Percentiles rank a stretch among this genome's conserved stretches.
Evolutionary conservation across 1,140 invertebrate species (phyloP).

Genomic region (Formica selysi): DNA sequence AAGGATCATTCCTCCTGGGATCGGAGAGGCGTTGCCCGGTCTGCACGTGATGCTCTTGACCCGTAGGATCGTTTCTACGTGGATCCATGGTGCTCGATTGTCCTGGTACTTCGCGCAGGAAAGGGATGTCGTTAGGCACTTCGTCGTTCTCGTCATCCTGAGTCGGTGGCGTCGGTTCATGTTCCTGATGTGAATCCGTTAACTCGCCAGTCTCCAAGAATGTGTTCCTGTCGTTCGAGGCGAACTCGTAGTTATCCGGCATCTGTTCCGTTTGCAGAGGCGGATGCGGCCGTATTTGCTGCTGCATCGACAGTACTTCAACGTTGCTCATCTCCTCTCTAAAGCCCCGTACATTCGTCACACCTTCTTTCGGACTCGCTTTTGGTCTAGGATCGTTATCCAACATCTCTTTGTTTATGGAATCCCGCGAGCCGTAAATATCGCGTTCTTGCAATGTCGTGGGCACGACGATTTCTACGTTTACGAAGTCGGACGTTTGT

Average conservation of each 20-base stretch:
- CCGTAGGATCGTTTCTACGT: constrained; percentile 84
- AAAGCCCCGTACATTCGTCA: constrained; percentile 70
- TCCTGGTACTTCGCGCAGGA: constrained; percentile 84
- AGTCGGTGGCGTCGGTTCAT: constrained; percentile 79
- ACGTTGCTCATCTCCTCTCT: constrained; percentile 80
- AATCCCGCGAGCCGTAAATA: constrained; percentile 83
- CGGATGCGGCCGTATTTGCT: constrained; percentile 69
- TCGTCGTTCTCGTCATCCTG: constrained; percentile 86
- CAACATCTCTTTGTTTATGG: constrained; percentile 83
- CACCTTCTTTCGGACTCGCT: constrained; percentile 70
- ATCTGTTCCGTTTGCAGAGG: constrained; percentile 76
- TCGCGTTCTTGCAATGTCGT: constrained; percentile 79
- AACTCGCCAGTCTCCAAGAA: constrained; percentile 85
- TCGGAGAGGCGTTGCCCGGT: constrained; percentile 72
- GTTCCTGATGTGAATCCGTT: constrained; percentile 84
- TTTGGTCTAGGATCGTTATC: constrained; percentile 81
- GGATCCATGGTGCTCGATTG: constrained; percentile 83
- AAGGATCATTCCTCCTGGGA: constrained; percentile 83
- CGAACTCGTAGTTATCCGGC: constrained; percentile 85
- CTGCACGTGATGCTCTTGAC: constrained; percentile 83
- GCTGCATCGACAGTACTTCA: constrained; percentile 75
- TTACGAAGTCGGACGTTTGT: constrained; percentile 81
- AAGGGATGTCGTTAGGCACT: constrained; percentile 85
- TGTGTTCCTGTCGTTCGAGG: constrained; percentile 85
- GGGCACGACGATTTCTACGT: constrained; percentile 81